Evolutionary conservation across 2,888 invertebrate species (phyloP), one percentile per base, ranked within the genome.

Genomic region (Aplocera efformata): DNA sequence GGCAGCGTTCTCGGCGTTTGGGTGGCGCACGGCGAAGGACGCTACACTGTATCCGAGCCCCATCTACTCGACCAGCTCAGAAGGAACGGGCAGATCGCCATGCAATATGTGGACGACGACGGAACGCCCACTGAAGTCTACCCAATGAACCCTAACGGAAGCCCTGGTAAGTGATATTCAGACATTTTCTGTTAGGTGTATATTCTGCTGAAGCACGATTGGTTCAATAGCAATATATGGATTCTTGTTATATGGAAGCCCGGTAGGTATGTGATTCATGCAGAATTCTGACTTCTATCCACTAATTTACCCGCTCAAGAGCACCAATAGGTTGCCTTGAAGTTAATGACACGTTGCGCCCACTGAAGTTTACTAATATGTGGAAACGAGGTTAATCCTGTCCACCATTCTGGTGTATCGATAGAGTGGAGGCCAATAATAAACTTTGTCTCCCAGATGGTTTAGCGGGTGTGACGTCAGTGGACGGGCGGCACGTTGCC

Each of bases 21-120:
- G 98, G 91, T 96, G 1, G 97, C 98, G 1, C 99, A 99, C 72
- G 98, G 97, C 0, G 99, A 99, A 86, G 99, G 99, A 52, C 88
- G 91, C 50, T 94, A 94, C 62, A 88, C 91, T 0, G 91, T 92
- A 58, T 82, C 90, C 7, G 81, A 90, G 23, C 52, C 84, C 0
- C 37, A 50, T 0, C 63, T 92, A 10, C 78, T 92, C 13, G 60
- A 77, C 1, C 74, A 79, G 26, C 55, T 94, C 26, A 84, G 85
- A 32, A 56, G 64, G 0, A 88, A 91, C 42, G 88, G 92, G 13
- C 94, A 96, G 53, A 78, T 96, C 6, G 92, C 96, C 0, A 76
- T 98, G 60, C 91, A 92, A 39, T 99, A 96, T 72, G 94, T 95
- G 0, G 94, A 98, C 72, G 97, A 97, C 62, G 72, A 89, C 10